Conservation (phyloP, 2,797 vertebrate genomes). For the Neostethus bicornis region DNA sequence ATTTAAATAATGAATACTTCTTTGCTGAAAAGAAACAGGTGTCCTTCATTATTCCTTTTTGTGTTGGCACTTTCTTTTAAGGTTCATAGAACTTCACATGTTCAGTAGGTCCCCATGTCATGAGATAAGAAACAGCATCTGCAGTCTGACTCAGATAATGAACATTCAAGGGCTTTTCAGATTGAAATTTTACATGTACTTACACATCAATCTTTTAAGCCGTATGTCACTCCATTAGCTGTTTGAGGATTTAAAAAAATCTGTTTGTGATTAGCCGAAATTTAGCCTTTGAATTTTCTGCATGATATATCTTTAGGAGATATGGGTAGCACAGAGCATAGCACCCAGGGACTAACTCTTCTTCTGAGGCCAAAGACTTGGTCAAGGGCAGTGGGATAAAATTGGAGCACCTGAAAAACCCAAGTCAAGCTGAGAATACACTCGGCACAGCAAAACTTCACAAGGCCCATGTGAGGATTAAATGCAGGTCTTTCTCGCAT, state of each 20-base stretch:
- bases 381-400: constrained; percentile 29
- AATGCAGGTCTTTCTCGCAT: constrained; percentile 25
- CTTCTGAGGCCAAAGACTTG: constrained; percentile 22
- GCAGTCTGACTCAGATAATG: constrained; percentile 1
- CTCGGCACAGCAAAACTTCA: constrained; percentile 19
- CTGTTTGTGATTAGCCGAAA: constrained; percentile 1
- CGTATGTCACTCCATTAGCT: not conserved
- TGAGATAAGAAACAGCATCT: not conserved
- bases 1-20: constrained; percentile 27
- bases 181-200: not conserved
- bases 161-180: constrained; percentile 23
- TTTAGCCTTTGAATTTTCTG: constrained; percentile 1
- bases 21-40: constrained; percentile 36
- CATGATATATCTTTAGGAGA: constrained; percentile 3
- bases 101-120: not conserved
- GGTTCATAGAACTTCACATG: constrained; percentile 4
- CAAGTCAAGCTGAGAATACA: constrained; percentile 17
- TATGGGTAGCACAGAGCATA: constrained; percentile 10
- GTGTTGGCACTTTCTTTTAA: not conserved
- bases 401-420: constrained; percentile 8
- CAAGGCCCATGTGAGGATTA: constrained; percentile 37
- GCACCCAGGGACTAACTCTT: constrained; percentile 7
- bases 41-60: constrained; percentile 48
- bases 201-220: constrained; percentile 11
- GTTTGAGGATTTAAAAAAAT: not conserved